Base-by-base conservation (phyloP, 2,797 vertebrate genomes). In the Urosaurus nigricauda region DNA sequence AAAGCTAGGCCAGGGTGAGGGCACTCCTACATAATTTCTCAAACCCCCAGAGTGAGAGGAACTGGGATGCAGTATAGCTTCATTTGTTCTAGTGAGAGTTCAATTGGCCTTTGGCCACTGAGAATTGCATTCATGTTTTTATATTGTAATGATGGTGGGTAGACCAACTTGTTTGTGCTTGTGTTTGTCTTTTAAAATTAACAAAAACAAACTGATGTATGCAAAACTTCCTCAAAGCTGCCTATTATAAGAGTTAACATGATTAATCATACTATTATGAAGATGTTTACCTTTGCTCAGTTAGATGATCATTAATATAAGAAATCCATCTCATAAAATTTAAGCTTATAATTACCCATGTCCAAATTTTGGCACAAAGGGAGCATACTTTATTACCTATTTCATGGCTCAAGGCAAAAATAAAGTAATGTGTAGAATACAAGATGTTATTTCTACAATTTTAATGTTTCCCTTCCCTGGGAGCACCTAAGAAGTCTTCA, bases 251-350 rank as follows among this genome's bases (percentile, higher is more conserved):
- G 37, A 58, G 2, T 5, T 77, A 43, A 47, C 35, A 77, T 63
- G 53, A 75, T 73, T 80, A 51, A 73, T 16, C 56, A 32, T 43
- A 19, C 1, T 32, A n/a, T 87, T 37, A 58, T 32, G 16, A 7
- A 73, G 68, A 70, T 35, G 8, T 29, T 91, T 86, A 79, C 88
- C 89, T 92, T 94, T 94, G 60, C 93, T 94, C 90, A 87, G 71
- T 88, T 90, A 88, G 35, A 79, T 78, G 14, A 86, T 87, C 79
- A 80, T 91, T 93, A 87, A 83, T 88, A 92, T 85, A 70, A 90
- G 37, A 53, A 37, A 85, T 32, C 77, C 12, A 73, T 0, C 0
- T 92, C 90, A 89, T 16, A 82, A 32, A 88, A 73, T 63, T 0
- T 0, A 17, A 70, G 56, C 79, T 87, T 92, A 32, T 92, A 94